Evolutionary conservation across 2,797 vertebrate genomes (phyloP).

Genomic region (Anniella stebbinsi): DNA sequence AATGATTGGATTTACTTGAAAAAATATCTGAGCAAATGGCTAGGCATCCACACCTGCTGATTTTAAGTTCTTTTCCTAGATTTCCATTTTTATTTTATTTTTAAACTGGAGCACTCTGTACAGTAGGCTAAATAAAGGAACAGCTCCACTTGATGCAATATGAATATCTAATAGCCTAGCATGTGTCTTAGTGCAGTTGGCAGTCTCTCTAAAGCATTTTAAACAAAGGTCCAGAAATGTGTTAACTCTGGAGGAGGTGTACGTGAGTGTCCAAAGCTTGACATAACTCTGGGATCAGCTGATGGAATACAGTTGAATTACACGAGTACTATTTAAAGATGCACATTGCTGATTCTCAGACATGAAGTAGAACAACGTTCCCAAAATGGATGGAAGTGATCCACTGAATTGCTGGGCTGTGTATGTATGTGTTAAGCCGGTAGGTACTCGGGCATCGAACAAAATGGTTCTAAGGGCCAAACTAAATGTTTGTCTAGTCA

Average conservation of each 20-base stretch:
- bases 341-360: not conserved
- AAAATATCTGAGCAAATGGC: not conserved
- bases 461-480: not conserved
- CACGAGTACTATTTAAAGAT: not conserved
- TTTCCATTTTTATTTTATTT: not conserved
- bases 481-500: too few relatives aligned
- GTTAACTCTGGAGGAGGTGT: not conserved
- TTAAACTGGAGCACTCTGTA: not conserved
- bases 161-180: not conserved
- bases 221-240: not conserved
- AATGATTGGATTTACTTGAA: not conserved
- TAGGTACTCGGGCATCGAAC: not conserved
- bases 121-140: not conserved
- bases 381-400: not conserved
- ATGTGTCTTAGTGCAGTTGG: not conserved
- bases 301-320: not conserved
- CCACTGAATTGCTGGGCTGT: not conserved
- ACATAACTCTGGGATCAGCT: too few relatives aligned
- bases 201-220: conserved; percentile 7
- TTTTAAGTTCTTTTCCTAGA: not conserved
- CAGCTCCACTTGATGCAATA: not conserved
- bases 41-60: not conserved
- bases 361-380: not conserved
- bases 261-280: not conserved
- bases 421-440: not conserved